phyloP scores from a whole-genome alignment of 2,113 vertebrate species.

The Xiphias gladius region DNA sequence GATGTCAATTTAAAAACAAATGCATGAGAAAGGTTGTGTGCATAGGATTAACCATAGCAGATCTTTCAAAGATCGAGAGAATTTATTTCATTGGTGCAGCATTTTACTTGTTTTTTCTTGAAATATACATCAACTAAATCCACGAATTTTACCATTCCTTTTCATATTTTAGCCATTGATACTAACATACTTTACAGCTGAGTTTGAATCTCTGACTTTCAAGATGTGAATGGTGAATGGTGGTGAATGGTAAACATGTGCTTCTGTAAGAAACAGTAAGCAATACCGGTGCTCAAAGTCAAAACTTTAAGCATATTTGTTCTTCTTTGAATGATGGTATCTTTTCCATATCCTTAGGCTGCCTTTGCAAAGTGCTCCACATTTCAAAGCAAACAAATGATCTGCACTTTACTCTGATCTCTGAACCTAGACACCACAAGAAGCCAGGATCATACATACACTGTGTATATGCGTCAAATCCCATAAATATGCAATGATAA shows the following conservation, averaged over 20 bases:
- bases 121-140: not conserved
- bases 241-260: no score
- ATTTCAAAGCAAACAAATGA: constrained; percentile 26
- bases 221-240: not conserved
- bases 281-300: not conserved
- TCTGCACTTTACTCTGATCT: constrained; percentile 17
- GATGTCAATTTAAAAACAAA: constrained; percentile 58
- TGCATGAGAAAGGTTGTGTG: constrained; percentile 29
- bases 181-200: not conserved
- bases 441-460: constrained; percentile 14
- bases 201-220: not conserved
- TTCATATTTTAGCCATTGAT: not conserved
- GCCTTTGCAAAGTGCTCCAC: not conserved
- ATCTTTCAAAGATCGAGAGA: not conserved
- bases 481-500: constrained; percentile 55
- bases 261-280: not conserved
- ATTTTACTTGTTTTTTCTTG: not conserved
- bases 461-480: constrained; percentile 45
- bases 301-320: not conserved
- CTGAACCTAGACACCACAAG: not conserved
- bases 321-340: not conserved
- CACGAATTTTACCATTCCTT: not conserved
- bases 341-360: not conserved
- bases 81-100: not conserved
- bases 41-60: constrained; percentile 25